These are phyloP conservation scores for Hemibagrus guttatus DNA, from an alignment of 2,797 vertebrate species.

Conservation along the genomic window DNA sequence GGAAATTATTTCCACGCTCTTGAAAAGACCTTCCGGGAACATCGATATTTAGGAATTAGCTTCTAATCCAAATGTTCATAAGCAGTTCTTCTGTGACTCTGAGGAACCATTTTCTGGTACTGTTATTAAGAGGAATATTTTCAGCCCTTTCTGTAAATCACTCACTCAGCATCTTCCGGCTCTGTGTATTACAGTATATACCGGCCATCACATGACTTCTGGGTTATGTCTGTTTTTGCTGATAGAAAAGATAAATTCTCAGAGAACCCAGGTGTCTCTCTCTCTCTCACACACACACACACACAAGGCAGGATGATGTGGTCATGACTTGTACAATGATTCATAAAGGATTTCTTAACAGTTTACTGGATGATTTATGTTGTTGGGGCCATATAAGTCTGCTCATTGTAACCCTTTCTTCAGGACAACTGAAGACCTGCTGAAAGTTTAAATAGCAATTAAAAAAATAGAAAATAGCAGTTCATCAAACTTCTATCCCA, in stretches of 20 bases:
- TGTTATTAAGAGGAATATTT: not conserved
- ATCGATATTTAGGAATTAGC: not conserved
- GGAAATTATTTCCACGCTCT: not conserved
- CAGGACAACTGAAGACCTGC: not conserved
- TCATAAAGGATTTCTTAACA: not conserved
- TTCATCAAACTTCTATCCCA: not conserved
- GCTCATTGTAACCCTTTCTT: not conserved
- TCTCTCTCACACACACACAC: not conserved
- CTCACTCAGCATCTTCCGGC: not conserved
- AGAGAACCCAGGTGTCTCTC: not conserved
- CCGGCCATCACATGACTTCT: not conserved
- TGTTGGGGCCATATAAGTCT: not conserved
- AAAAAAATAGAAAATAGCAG: not conserved
- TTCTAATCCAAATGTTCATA: not conserved
- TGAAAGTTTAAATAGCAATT: not conserved
- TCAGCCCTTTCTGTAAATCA: not conserved
- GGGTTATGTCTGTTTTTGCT: not conserved
- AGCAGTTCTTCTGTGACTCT: not conserved
- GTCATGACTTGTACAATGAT: not conserved
- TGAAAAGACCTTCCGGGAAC: not conserved
- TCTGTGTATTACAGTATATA: not conserved
- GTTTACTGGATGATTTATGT: not conserved
- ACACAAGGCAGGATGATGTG: not conserved
- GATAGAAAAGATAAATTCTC: not conserved
- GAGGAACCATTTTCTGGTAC: not conserved